Conservation (phyloP, 2,113 vertebrate genomes). For the Patagioenas fasciata region DNA sequence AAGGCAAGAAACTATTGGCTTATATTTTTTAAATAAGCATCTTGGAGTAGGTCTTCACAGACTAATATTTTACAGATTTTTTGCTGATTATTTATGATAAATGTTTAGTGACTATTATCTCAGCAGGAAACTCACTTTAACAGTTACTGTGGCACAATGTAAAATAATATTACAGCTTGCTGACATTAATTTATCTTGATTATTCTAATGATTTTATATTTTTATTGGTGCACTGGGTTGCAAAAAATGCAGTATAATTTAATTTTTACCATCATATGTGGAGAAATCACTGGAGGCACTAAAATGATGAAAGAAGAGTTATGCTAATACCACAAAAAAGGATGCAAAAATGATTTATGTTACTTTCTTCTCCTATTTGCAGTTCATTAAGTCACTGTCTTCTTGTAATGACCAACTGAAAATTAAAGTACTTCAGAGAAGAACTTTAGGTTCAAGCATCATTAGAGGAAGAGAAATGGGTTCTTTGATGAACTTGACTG, state of each 20-base stretch:
- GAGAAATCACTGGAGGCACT: slow-evolving; percentile 66
- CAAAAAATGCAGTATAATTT: slow-evolving; percentile 70
- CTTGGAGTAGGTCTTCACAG: not conserved
- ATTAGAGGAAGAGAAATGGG: slow-evolving; percentile 84
- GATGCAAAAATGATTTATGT: slow-evolving; percentile 84
- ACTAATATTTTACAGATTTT: slow-evolving; percentile 13
- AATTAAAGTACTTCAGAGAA: slow-evolving; percentile 85
- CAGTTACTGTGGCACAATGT: slow-evolving; percentile 18
- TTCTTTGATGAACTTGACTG: slow-evolving; percentile 80
- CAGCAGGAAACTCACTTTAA: slow-evolving; percentile 17
- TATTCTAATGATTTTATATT: slow-evolving; percentile 71
- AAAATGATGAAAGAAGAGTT: slow-evolving; percentile 75
- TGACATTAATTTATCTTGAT: slow-evolving; percentile 71
- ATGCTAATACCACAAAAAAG: slow-evolving; percentile 73
- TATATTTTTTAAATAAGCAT: slow-evolving; percentile 29
- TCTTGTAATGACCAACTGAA: slow-evolving; percentile 82
- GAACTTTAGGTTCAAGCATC: slow-evolving; percentile 83
- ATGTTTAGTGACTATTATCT: slow-evolving; percentile 8
- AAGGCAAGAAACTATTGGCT: slow-evolving; percentile 24
- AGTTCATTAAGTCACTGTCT: slow-evolving; percentile 92
- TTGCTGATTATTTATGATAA: slow-evolving; percentile 26
- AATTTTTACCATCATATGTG: slow-evolving; percentile 53
- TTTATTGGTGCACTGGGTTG: slow-evolving; percentile 62
- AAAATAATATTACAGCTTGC: slow-evolving; percentile 56
- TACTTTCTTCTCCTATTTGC: slow-evolving; percentile 84